Percentiles rank a stretch among this genome's conserved stretches.
Evolutionary conservation across 2,797 vertebrate genomes (phyloP).

Genomic region (Peromyscus attwateri): DNA sequence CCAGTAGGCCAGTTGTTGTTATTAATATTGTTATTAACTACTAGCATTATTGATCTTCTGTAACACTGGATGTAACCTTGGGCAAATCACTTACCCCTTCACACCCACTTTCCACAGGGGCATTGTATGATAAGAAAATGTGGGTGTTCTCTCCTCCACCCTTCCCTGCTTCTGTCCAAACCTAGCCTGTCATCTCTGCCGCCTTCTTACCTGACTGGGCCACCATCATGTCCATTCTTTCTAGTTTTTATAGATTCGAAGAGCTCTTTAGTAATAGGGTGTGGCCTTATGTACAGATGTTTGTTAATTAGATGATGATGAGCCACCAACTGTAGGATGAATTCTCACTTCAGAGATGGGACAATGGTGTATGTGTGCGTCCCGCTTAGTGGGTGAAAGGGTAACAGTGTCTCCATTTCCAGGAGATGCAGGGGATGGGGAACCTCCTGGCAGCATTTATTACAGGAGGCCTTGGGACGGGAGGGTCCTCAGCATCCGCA

Average conservation of each 20-base stretch:
- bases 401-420: neutral
- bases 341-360: neutral
- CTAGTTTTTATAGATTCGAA: constrained; percentile 33
- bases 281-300: neutral
- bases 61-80: neutral
- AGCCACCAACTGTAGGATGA: neutral
- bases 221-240: neutral
- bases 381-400: neutral
- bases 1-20: neutral
- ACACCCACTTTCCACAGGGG: neutral
- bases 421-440: constrained; percentile 21
- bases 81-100: neutral
- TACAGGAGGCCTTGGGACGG: neutral
- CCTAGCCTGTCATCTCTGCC: neutral
- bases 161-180: neutral
- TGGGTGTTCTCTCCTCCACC: neutral
- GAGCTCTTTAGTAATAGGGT: neutral
- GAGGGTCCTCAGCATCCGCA: neutral
- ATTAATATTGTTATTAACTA: neutral
- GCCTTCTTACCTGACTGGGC: neutral
- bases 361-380: neutral
- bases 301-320: neutral
- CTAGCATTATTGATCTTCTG: neutral
- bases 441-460: neutral
- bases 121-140: neutral